Percentiles rank a stretch among this genome's conserved stretches.
Conservation (phyloP, 2,888 invertebrate species). For the Mythimna loreyi region DNA sequence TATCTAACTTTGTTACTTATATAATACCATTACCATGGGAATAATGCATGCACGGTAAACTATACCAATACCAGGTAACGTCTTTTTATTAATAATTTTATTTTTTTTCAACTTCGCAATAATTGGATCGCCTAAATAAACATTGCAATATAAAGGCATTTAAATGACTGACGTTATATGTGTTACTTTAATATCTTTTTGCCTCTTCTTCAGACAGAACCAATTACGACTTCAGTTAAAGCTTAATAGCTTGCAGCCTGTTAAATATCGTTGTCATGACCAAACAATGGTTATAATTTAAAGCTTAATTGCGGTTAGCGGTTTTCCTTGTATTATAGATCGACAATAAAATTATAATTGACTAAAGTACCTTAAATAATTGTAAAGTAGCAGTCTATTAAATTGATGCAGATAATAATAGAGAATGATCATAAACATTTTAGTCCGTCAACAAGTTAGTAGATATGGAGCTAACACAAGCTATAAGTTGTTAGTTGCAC, state of each 20-base stretch:
- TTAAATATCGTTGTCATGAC: slow-evolving; percentile 8
- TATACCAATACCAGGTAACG: slow-evolving; percentile 2
- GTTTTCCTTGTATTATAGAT: slow-evolving; percentile 38
- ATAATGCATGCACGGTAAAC: slow-evolving; percentile 12
- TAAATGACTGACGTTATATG: slow-evolving; percentile 17
- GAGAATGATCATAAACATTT: slow-evolving; percentile 23
- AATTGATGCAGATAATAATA: slow-evolving; percentile 11
- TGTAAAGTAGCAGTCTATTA: slow-evolving; percentile 6
- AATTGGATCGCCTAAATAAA: slow-evolving; percentile 14
- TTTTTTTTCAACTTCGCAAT: slow-evolving; percentile 1
- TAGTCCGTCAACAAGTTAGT: slow-evolving; percentile 34
- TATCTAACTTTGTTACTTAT: slow-evolving; percentile 73
- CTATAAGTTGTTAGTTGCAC: slow-evolving; percentile 47
- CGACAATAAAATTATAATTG: slow-evolving; percentile 19
- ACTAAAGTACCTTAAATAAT: slow-evolving; percentile 12
- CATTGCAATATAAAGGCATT: slow-evolving; percentile 13
- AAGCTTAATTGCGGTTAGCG: slow-evolving; percentile 36
- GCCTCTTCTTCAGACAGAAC: not conserved
- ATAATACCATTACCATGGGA: slow-evolving; percentile 13
- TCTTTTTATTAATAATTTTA: not conserved
- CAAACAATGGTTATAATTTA: slow-evolving; percentile 9
- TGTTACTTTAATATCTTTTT: slow-evolving; percentile 10
- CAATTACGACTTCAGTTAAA: not conserved
- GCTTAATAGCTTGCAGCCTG: not conserved
- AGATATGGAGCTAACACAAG: slow-evolving; percentile 36